These are phyloP conservation scores for Galemys pyrenaicus DNA, from an alignment of 2,113 vertebrate genomes.

Conservation along the genomic window DNA sequence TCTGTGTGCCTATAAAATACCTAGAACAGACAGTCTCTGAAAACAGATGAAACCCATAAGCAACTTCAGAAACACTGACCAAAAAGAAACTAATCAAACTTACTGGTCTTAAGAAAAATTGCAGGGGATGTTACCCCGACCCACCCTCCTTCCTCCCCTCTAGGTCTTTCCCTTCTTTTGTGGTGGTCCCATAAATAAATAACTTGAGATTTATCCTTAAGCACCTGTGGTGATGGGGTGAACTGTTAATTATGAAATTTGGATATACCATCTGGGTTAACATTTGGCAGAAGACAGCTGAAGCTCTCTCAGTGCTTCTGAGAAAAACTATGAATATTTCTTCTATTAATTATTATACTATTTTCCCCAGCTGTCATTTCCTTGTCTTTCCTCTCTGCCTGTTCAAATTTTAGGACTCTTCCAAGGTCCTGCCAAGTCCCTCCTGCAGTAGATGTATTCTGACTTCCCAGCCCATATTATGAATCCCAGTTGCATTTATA, in stretches of 20 bases:
- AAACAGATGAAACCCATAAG: neutral
- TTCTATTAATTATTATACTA: constrained; percentile 74
- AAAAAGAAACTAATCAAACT: constrained; percentile 6
- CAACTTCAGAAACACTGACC: neutral
- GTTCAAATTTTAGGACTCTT: constrained; percentile 18
- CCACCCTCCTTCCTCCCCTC: neutral
- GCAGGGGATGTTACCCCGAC: neutral
- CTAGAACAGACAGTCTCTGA: neutral
- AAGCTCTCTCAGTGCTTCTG: constrained; percentile 74
- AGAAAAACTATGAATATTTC: constrained; percentile 74
- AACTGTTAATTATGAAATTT: constrained; percentile 78
- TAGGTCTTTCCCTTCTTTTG: neutral
- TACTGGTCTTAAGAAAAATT: neutral
- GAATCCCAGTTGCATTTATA: neutral
- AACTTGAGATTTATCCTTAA: constrained; percentile 45
- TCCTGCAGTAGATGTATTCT: neutral
- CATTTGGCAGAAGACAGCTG: constrained; percentile 79
- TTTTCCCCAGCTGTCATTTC: constrained; percentile 72
- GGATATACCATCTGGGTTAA: constrained; percentile 78
- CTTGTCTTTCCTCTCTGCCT: constrained; percentile 39
- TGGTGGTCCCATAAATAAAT: constrained; percentile 46
- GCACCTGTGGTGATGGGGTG: constrained; percentile 77
- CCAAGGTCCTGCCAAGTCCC: neutral
- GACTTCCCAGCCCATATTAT: neutral
- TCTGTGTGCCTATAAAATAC: neutral